Conservation (phyloP, 2,797 vertebrate species). For the Bovichtus diacanthus region DNA sequence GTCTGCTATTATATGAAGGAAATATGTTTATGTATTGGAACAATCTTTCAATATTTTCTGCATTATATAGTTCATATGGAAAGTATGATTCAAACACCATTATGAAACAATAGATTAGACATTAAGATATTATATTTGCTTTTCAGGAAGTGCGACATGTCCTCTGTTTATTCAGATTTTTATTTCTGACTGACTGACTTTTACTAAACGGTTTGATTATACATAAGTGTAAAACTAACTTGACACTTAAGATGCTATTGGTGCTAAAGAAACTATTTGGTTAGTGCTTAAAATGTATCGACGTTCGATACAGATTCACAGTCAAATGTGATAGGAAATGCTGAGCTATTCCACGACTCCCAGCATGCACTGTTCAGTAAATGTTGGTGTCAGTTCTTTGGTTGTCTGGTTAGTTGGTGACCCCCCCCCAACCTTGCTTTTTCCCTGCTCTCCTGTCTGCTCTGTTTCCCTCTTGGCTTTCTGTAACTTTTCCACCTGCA, state of each 20-base stretch:
- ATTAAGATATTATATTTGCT: background rate
- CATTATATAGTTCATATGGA: background rate
- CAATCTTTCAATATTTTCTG: background rate
- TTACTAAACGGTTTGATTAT: background rate
- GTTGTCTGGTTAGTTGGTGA: slow-evolving; percentile 66
- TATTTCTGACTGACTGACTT: too few species aligned
- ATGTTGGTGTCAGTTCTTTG: slow-evolving; percentile 50
- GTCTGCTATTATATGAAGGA: background rate
- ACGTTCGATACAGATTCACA: background rate
- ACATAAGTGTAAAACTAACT: background rate
- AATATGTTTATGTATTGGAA: background rate
- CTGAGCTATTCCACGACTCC: slow-evolving; percentile 44
- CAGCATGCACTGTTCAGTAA: slow-evolving; percentile 71
- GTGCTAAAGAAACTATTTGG: background rate
- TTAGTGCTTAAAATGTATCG: background rate
- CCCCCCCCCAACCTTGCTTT: slow-evolving; percentile 53
- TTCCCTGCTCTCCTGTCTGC: slow-evolving; percentile 57
- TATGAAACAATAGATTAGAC: background rate
- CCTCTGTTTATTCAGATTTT: background rate
- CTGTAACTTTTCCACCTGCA: slow-evolving; percentile 71
- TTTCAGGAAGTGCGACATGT: background rate
- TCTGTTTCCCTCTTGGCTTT: slow-evolving; percentile 57
- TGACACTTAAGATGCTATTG: background rate
- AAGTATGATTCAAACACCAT: background rate
- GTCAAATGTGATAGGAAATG: slow-evolving; percentile 9